Base-by-base conservation (phyloP, 2,888 invertebrate species). In the Sphaerophoria rueppellii region DNA sequence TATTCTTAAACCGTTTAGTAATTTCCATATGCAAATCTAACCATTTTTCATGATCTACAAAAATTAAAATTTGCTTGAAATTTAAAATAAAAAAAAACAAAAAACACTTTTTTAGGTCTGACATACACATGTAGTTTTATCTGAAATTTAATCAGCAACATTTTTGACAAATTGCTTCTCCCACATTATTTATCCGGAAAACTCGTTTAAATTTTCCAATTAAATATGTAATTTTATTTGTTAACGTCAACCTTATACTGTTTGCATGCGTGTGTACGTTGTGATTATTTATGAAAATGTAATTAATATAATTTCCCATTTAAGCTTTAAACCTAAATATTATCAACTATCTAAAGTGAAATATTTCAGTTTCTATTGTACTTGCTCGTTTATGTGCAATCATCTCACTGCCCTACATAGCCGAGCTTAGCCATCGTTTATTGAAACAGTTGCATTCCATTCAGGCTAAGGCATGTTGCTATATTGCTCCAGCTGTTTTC, bases 221-320 rank as follows among this genome's bases (percentile, higher is more conserved):
- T 46, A 9, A 46, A 34, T 34, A n/a, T n/a, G n/a, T n/a, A n/a
- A 14, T 34, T 43, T 63, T n/a, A 63, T 63, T 63, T 48, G 6
- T 63, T 34, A 63, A 24, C 11, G 63, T 61, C 61, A 61, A 11
- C n/a, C n/a, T n/a, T n/a, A n/a, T n/a, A n/a, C n/a, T n/a, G 9
- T 24, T 0, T 9, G 9, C 43, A 0, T 32, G 7, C 24, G 2
- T 24, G 24, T 43, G 24, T 60, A 11, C 4, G 48, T 12, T 46
- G 34, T 46, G 32, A 63, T 63, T 63, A 63, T 63, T 63, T 63
- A 63, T 63, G 46, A 14, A 63, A 52, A 52, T 24, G 52, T 52
- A 67, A 67, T 67, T 52, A 37, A 67, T 37, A n/a, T 24, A 67
- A 52, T 52, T 67, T 67, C 65, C 52, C 35, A 24, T 40, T 67